Evolutionary conservation across 2,888 invertebrate species (phyloP), one percentile per base, ranked within the genome.

Genomic region (Diarsia brunnea): DNA sequence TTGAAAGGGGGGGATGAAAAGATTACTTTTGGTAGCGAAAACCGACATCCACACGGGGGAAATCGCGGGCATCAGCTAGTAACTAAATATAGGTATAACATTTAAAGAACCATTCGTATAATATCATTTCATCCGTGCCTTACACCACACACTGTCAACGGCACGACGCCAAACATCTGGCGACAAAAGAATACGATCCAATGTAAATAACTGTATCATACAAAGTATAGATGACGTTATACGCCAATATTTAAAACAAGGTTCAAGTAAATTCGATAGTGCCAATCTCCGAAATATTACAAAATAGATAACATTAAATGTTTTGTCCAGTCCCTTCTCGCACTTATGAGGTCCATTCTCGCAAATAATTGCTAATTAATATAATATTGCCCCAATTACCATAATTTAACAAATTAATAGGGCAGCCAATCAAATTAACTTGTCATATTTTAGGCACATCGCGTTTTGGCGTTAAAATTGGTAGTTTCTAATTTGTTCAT

Each of bases 141-240:
- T 70, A 31, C 45, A 55, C 73, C 76, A 60, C 38, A 64, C 38
- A 0, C 53, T 21, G 21, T 64, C 49, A 47, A 14, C 47, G 24
- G 70, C 61, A 55, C 24, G 27, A 69, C 72, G 66, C 80, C 84
- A 72, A 69, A 67, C 76, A 69, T 66, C 69, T 79, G 71, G 14
- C 63, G 49, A 72, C 77, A 76, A 81, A 76, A 84, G 76, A 64
- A 82, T 70, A 79, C 67, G 38, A 60, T 73, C 60, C 47, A 49
- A 68, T 51, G 45, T 63, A 78, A 75, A 72, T 45, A 73, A 63
- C 55, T 74, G n/a, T 55, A 38, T 58, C 69, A 45, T 69, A 60
- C 16, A n/a, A 73, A 60, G 53, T 65, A 27, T 47, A 10, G 16
- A 7, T 11, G 14, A 19, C 11, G 38, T 11, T 4, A 19, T 5